Evolutionary conservation across 1,140 invertebrate genomes (phyloP), one percentile per base, ranked within the genome.

Genomic region (Drosophila triauraria): DNA sequence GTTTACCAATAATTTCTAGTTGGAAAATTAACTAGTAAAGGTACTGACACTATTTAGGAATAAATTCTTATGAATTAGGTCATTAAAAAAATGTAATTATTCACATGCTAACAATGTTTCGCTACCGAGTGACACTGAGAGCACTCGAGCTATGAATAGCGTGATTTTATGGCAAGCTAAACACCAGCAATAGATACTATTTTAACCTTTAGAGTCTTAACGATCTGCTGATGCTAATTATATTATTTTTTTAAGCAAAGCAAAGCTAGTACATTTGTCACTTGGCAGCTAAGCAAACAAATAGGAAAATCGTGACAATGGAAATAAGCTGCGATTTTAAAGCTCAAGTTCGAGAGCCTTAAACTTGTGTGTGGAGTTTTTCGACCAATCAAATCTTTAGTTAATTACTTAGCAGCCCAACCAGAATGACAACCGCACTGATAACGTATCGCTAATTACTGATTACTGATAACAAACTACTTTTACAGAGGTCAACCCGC

Each of bases 201-300:
- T 67, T 32, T 46, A 53, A 70, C 62, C 67, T 67, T 70, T 70
- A 10, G 20, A 69, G 53, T 32, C 44, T 54, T 32, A 60, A 43
- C 56, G 25, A 64, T 40, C 23, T 8, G 51, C 23, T 27, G 59
- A 40, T 44, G 30, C 57, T 17, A 23, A 44, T 65, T 44, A 62
- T 30, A 32, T 43, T 42, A 23, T 9, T 30, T 43, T 43, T 42
- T 30, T 6, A 6, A 20, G 20, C 20, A 20, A 12, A 35, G 20
- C 1, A 20, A 53, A 53, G 17, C 32, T 38, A 9, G 9, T 17
- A 30, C 3, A 3, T 27, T 48, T 48, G 27, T 27, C 6, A 23
- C 13, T 25, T 48, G 48, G n/a, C 25, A 50, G 47, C 15, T 8
- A 27, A 10, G 25, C 23, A 43, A 42, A n/a, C 13, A 25, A 61